These are phyloP conservation scores for Slavum lentiscoides DNA, from an alignment of 2,888 invertebrate species.

Conservation along the genomic window DNA sequence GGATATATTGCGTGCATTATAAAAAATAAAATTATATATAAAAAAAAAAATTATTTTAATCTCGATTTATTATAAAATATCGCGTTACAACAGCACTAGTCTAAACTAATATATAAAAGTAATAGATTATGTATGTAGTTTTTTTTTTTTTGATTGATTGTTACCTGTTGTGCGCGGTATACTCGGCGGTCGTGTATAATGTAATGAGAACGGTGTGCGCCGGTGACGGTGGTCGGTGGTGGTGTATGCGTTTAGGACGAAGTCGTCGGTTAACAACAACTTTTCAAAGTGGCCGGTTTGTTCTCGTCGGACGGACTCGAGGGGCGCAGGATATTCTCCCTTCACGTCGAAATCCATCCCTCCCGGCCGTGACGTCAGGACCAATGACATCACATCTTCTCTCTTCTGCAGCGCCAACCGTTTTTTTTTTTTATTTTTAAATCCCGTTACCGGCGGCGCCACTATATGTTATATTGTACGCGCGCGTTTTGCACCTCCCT, in stretches of 20 bases:
- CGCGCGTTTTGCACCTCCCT: not conserved
- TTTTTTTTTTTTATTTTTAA: slow-evolving; percentile 40
- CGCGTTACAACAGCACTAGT: too few relatives aligned
- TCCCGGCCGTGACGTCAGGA: slow-evolving; percentile 46
- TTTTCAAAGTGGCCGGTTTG: slow-evolving; percentile 51
- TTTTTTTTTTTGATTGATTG: too few relatives aligned
- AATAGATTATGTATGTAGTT: too few relatives aligned
- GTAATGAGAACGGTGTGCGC: too few relatives aligned
- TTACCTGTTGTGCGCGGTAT: slow-evolving; percentile 33
- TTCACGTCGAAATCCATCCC: slow-evolving; percentile 31
- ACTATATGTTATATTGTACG: not conserved
- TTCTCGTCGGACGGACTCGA: slow-evolving; percentile 47
- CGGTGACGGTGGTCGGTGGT: not conserved
- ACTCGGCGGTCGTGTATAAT: not conserved
- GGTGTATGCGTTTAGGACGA: not conserved
- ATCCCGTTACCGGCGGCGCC: slow-evolving; percentile 11
- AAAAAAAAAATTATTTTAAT: too few relatives aligned
- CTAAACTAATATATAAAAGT: too few relatives aligned
- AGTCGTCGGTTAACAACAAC: slow-evolving; percentile 52
- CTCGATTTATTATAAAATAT: too few relatives aligned
- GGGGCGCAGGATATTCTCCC: slow-evolving; percentile 37
- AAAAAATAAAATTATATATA: too few relatives aligned
- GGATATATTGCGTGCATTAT: too few relatives aligned
- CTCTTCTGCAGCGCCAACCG: slow-evolving; percentile 18
- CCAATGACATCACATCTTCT: slow-evolving; percentile 44